phyloP scores from a whole-genome alignment of 1,140 invertebrate species.

The Atta texana region DNA sequence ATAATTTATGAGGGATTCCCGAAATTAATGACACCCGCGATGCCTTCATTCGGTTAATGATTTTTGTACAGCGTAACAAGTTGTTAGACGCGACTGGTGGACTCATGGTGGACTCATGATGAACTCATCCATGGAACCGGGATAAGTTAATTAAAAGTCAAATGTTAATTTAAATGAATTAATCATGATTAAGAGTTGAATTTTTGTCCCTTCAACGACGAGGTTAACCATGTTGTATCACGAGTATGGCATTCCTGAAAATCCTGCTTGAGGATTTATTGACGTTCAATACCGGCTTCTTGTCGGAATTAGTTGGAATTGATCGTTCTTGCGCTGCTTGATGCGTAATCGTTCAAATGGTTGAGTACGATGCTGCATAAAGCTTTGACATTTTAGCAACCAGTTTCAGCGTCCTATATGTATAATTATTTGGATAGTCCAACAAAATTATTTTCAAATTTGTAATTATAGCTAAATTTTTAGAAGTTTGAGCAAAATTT shows the following conservation, averaged over 20 bases:
- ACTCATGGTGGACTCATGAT: too few relatives aligned
- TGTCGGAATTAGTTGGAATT: not conserved
- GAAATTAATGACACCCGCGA: conserved; percentile 30
- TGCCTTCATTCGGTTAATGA: not conserved
- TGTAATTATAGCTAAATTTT: too few relatives aligned
- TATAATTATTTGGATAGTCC: too few relatives aligned
- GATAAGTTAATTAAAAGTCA: conserved; percentile 23
- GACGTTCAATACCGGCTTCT: not conserved
- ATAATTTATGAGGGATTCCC: conserved; percentile 24
- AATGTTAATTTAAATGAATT: conserved; percentile 43
- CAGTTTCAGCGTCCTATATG: too few relatives aligned
- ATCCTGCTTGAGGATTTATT: not conserved
- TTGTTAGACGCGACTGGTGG: too few relatives aligned
- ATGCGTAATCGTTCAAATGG: not conserved
- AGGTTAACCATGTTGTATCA: conserved; percentile 3
- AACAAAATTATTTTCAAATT: too few relatives aligned
- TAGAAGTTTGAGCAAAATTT: too few relatives aligned
- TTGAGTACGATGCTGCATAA: too few relatives aligned
- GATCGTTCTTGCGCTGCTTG: not conserved
- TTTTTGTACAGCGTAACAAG: conserved; percentile 13
- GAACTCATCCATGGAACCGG: not conserved
- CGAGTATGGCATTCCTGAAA: not conserved
- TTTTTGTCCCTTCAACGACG: conserved; percentile 18
- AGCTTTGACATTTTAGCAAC: too few relatives aligned
- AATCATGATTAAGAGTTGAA: not conserved